phyloP scores from a whole-genome alignment of 2,113 vertebrate genomes.

The Burhinus oedicnemus region DNA sequence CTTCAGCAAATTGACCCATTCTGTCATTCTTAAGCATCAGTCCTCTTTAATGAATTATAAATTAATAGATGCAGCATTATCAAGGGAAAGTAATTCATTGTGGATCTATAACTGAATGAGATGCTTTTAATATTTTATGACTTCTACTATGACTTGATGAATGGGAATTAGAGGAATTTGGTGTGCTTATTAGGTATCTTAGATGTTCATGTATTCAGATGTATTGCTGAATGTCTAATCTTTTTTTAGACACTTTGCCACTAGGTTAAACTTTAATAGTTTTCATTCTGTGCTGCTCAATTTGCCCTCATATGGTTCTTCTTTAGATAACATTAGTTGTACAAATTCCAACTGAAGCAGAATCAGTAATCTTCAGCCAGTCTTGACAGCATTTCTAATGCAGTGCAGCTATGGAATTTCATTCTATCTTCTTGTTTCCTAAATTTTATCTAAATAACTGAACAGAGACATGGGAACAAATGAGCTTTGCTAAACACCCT shows the following conservation, averaged over 20 bases:
- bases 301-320: slow-evolving; percentile 72
- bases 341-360: slow-evolving; percentile 66
- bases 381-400: slow-evolving; percentile 60
- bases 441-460: background rate
- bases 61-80: background rate
- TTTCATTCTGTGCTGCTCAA: slow-evolving; percentile 55
- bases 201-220: background rate
- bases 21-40: background rate
- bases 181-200: background rate
- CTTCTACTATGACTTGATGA: background rate
- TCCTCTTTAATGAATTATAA: background rate
- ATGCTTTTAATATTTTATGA: background rate
- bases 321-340: slow-evolving; percentile 71
- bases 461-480: background rate
- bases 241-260: slow-evolving; percentile 24
- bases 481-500: background rate
- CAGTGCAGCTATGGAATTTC: background rate
- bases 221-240: background rate
- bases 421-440: background rate
- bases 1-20: background rate
- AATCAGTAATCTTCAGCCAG: slow-evolving; percentile 7
- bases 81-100: background rate
- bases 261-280: slow-evolving; percentile 47
- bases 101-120: background rate
- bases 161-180: background rate